These are phyloP conservation scores for Gulo gulo DNA, from an alignment of 2,113 vertebrate genomes.

Conservation along the genomic window DNA sequence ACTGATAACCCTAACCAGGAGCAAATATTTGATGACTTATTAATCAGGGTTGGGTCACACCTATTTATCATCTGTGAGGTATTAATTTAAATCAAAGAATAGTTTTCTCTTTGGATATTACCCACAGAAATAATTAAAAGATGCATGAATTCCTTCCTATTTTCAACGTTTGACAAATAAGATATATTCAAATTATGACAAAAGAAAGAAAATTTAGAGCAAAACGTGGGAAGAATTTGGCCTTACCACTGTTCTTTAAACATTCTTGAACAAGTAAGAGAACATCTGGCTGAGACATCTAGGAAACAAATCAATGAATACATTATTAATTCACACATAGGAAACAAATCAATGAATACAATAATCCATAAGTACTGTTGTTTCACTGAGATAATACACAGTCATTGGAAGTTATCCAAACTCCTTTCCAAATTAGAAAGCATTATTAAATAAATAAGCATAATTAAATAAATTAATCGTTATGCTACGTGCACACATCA, in stretches of 20 bases:
- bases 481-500: background rate
- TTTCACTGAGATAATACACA: slow-evolving; percentile 24
- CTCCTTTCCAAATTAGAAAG: slow-evolving; percentile 50
- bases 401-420: background rate
- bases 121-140: slow-evolving; percentile 10
- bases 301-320: slow-evolving; percentile 81
- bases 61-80: background rate
- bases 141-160: background rate
- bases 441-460: no score
- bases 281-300: slow-evolving; percentile 97
- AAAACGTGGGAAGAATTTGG: slow-evolving; percentile 44
- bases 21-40: background rate
- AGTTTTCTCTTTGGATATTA: slow-evolving; percentile 42
- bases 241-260: slow-evolving; percentile 92
- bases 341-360: slow-evolving; percentile 80
- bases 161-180: slow-evolving; percentile 44
- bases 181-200: slow-evolving; percentile 50
- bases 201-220: slow-evolving; percentile 27
- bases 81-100: background rate
- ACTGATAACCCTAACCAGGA: background rate
- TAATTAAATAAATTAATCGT: background rate
- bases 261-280: slow-evolving; percentile 93
- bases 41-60: background rate
- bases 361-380: slow-evolving; percentile 42
- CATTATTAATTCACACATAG: slow-evolving; percentile 53